These are phyloP conservation scores for Haliaeetus albicilla DNA, from an alignment of 2,797 vertebrate species.

Conservation along the genomic window DNA sequence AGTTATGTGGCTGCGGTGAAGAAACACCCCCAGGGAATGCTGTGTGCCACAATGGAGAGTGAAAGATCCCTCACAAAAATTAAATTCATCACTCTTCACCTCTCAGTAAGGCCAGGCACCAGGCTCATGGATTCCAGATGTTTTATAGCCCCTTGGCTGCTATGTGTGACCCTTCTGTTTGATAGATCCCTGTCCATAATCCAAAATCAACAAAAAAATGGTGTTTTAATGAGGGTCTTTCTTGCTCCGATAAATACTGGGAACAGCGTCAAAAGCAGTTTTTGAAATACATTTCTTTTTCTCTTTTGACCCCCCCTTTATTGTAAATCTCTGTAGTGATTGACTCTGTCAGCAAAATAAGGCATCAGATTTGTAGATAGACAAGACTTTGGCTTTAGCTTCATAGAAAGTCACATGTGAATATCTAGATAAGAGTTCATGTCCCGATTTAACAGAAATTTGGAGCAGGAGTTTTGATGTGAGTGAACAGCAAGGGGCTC, in stretches of 20 bases:
- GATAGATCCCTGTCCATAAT: neutral
- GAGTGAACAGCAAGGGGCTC: neutral
- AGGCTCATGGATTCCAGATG: constrained; percentile 28
- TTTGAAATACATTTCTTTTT: neutral
- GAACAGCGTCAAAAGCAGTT: neutral
- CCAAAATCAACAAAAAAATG: neutral
- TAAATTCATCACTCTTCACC: constrained; percentile 13
- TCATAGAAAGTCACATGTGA: neutral
- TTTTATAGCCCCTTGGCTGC: constrained; percentile 8
- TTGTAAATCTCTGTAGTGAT: neutral
- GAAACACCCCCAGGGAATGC: neutral
- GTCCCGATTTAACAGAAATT: neutral
- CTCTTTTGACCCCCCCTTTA: neutral
- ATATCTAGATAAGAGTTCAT: neutral
- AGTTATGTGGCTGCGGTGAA: neutral
- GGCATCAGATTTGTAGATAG: neutral
- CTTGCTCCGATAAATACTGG: neutral
- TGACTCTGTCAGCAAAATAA: neutral
- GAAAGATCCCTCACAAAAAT: neutral
- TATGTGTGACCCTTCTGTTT: neutral
- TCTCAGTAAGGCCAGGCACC: constrained; percentile 5
- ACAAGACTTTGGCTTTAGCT: neutral
- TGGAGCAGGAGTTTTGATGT: neutral
- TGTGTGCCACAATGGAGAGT: neutral
- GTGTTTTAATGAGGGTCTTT: neutral